Percentiles rank a stretch among this genome's conserved stretches.
Conservation (phyloP, 2,797 vertebrate species). For the Diglossa cyanea region DNA sequence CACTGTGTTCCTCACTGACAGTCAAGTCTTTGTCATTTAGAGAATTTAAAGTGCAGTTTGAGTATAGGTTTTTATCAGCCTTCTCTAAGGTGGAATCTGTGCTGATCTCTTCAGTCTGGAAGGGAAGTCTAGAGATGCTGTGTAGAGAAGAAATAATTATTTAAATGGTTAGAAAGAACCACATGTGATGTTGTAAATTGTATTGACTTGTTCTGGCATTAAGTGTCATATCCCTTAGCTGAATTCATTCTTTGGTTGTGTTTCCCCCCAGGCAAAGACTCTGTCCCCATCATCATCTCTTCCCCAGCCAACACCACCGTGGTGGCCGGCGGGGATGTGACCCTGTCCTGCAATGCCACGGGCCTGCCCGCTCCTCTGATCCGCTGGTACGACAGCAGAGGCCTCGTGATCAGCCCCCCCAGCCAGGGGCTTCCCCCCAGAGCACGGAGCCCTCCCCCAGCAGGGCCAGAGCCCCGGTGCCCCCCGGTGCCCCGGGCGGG, state of each 20-base stretch:
- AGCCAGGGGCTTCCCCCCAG: slow-evolving; percentile 61
- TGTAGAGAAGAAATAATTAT: background rate
- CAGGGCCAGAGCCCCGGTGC: slow-evolving; percentile 20
- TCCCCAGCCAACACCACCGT: slow-evolving; percentile 58
- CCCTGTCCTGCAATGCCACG: slow-evolving; percentile 73
- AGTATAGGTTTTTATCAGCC: background rate
- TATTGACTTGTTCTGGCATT: background rate
- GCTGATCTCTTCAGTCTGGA: background rate
- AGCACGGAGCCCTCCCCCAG: slow-evolving; percentile 14
- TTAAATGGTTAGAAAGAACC: background rate
- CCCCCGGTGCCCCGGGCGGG: slow-evolving; percentile 58
- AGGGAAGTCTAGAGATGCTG: background rate
- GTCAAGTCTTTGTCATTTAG: background rate
- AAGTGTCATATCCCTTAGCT: background rate
- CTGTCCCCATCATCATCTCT: slow-evolving; percentile 68
- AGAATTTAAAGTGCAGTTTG: background rate
- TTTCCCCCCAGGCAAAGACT: slow-evolving; percentile 45
- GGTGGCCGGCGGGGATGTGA: slow-evolving; percentile 55
- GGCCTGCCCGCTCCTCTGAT: slow-evolving; percentile 68
- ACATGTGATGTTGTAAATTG: accelerated
- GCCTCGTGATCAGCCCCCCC: slow-evolving; percentile 60
- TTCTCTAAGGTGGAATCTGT: background rate
- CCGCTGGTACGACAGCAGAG: slow-evolving; percentile 71
- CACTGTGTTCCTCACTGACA: accelerated
- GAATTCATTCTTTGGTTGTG: background rate